A percentile compares a stretch with the other conserved stretches of the same genome.
These are phyloP conservation scores for Lucilia cuprina DNA, from an alignment of 1,140 invertebrate genomes.

Conservation along the genomic window DNA sequence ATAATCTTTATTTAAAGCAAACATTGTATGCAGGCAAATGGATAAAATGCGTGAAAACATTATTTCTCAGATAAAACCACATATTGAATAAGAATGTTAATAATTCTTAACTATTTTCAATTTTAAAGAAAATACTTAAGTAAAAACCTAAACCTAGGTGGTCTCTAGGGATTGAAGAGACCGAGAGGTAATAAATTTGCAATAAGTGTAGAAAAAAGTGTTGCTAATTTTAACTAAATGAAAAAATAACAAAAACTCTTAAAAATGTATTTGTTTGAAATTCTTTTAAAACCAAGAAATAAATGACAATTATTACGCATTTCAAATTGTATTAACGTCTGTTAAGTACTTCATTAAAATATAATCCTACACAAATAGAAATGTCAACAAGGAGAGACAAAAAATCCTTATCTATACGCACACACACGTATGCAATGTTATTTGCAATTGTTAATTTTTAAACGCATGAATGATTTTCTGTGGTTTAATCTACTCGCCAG, in stretches of 20 bases:
- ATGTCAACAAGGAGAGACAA: neutral
- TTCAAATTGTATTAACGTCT: neutral
- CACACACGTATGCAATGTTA: neutral
- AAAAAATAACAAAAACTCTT: neutral
- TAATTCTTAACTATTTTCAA: neutral
- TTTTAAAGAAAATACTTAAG: neutral
- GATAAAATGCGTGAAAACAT: slow-evolving; percentile 2
- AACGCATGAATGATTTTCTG: neutral
- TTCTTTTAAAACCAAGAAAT: too few species aligned
- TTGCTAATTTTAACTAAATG: neutral
- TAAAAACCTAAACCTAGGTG: neutral
- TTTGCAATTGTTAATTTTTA: neutral
- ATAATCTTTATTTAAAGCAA: neutral
- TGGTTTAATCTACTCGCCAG: neutral
- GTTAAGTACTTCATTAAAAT: neutral
- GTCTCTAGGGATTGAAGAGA: neutral
- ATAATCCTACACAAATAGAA: neutral
- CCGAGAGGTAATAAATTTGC: neutral
- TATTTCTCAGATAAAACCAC: neutral
- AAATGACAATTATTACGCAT: neutral
- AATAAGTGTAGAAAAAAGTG: neutral
- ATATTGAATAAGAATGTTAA: neutral
- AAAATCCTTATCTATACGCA: neutral
- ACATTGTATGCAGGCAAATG: neutral
- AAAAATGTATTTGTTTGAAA: too few species aligned